Evolutionary conservation across 2,797 vertebrate genomes (phyloP).

Genomic region (Coilia nasus): DNA sequence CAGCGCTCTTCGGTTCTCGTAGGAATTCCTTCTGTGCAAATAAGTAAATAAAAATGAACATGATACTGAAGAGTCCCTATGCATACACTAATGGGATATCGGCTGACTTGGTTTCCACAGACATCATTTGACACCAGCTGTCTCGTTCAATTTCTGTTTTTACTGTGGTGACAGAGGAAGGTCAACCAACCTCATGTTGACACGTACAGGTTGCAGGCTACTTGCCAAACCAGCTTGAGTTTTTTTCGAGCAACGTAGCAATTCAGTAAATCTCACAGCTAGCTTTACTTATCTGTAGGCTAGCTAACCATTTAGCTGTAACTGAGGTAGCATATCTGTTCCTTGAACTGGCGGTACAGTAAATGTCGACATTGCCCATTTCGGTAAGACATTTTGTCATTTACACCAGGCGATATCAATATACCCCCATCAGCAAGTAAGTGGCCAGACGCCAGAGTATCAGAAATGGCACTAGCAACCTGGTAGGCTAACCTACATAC

Average conservation of each 20-base stretch:
- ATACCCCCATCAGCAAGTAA: not conserved
- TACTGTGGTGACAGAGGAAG: not conserved
- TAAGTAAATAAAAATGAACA: not conserved
- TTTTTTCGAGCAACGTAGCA: not conserved
- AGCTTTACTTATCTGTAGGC: not conserved
- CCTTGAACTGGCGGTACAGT: not conserved
- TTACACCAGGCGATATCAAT: not conserved
- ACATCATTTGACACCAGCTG: not conserved
- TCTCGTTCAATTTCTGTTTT: not conserved
- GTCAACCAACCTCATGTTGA: not conserved
- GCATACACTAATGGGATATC: not conserved
- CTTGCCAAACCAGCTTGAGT: not conserved
- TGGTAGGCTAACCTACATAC: not conserved
- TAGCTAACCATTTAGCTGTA: not conserved
- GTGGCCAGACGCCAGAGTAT: not conserved
- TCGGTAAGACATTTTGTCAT: not conserved
- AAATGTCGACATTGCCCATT: not conserved
- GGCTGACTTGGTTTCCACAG: not conserved
- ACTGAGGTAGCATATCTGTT: not conserved
- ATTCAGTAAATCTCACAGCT: not conserved
- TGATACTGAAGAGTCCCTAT: not conserved
- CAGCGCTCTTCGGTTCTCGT: slow-evolving; percentile 69
- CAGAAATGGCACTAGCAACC: not conserved
- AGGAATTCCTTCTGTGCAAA: slow-evolving; percentile 65
- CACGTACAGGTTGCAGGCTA: not conserved